Base-by-base conservation (phyloP, 2,888 invertebrate genomes). In the Leptothorax acervorum region DNA sequence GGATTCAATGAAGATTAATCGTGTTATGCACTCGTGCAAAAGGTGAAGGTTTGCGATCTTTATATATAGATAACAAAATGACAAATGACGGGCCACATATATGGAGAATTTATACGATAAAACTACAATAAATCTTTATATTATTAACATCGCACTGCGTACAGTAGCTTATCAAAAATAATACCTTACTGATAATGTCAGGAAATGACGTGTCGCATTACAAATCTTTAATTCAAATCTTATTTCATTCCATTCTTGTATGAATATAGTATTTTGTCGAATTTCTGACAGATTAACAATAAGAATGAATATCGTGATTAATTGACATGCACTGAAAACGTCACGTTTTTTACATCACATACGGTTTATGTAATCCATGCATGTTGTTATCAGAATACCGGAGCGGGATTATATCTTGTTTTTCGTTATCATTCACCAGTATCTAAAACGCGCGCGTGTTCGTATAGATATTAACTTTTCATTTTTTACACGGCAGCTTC, bases 1-100 rank as follows among this genome's bases (percentile, higher is more conserved):
- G 35, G 15, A 60, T 76, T 76, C 8, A 28, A 70, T 45, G 35
- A 8, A 48, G 35, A 45, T 35, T 79, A 35, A 57, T 70, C 28
- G n/a, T n/a, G 18, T 45, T 68, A 35, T 23, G 23, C 12, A 28
- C 15, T 45, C 3, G 18, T n/a, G 42, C 48, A n/a, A 70, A 48
- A 71, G 48, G 60, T 71, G 60, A 79, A 71, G 23, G 60, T 79
- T 71, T 60, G 39, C 23, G 35, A 71, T 60, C 6, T 18, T 23
- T 23, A 23, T 23, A 23, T 23, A 23, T 6, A 60, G 57, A 78
- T 76, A 83, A 78, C 9, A n/a, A 57, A 63, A 57, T 82, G 15
- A 65, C n/a, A 51, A 11, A 39, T 35, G 35, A 23, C 4, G 3
- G n/a, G 12, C 4, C 73, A 35, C 48, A 42, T 15, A 55, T 28